Evolutionary conservation across 2,113 vertebrate species (phyloP), one percentile per base, ranked within the genome.

Genomic region (Microtus pennsylvanicus): DNA sequence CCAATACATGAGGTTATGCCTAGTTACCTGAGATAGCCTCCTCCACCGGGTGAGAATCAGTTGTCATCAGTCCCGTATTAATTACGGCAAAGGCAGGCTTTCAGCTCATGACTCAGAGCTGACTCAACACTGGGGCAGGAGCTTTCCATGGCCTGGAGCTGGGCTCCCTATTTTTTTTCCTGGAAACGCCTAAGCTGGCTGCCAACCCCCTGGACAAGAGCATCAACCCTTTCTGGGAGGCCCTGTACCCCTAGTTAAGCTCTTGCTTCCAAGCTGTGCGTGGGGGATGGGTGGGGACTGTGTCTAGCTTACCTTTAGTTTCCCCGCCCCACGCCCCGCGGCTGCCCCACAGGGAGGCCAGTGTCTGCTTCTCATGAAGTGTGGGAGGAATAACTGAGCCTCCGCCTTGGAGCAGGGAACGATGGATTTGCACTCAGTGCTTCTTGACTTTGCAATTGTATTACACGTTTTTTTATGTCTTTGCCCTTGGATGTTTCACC

Each of bases 81-180:
- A 98, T 98, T 96, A 98, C 89, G 97, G 98, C 98, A 98, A 94
- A 97, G 97, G 96, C 92, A 75, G 96, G 98, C 95, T 98, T 94
- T 42, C 98, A 47, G 97, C 96, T 97, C 94, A 91, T 98, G 98
- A 98, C 98, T 99, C 98, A 98, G 96, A 95, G 97, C 96, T 99
- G 98, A 98, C 97, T 98, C 98, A 98, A 89, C 92, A 33, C 91
- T 96, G 97, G 96, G 97, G 97, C 97, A 98, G 30, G 80, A 87
- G 95, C 92, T 98, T 96, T 98, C 98, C 98, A 96, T 98, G 98
- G 98, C 98, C 98, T 97, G 89, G 52, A 97, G 95, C 97, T 89
- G 98, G 96, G 95, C 98, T 97, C 91, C 70, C 97, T 6, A 11
- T 28, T 42, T 97, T 97, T 97, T 97, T 97, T 96, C 97, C 95